Evolutionary conservation across 2,888 invertebrate genomes (phyloP).

Genomic region (Diplazon laetatorius): DNA sequence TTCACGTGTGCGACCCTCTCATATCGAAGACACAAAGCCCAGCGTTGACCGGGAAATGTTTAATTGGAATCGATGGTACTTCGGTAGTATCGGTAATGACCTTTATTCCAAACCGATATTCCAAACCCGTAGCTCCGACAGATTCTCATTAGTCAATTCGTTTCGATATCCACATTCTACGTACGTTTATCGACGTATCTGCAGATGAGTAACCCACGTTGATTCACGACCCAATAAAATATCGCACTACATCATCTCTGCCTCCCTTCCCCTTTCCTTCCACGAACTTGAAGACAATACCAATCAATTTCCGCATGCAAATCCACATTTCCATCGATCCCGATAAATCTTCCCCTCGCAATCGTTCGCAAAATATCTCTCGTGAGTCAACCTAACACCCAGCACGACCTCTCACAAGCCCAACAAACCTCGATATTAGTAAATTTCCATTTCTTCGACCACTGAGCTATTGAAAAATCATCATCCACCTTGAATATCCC

Average conservation of each 20-base stretch:
- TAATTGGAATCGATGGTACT: conserved; percentile 30
- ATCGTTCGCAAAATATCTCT: too few relatives aligned
- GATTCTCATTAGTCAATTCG: conserved; percentile 22
- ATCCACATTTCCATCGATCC: too few relatives aligned
- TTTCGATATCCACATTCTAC: conserved; percentile 14
- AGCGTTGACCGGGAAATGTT: conserved; percentile 49
- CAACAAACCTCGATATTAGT: too few relatives aligned
- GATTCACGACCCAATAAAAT: not conserved
- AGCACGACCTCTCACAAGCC: too few relatives aligned
- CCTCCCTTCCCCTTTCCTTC: too few relatives aligned
- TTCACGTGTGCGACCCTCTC: not conserved
- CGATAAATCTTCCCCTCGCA: too few relatives aligned
- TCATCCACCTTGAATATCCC: too few relatives aligned
- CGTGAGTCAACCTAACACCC: too few relatives aligned
- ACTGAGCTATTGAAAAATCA: too few relatives aligned
- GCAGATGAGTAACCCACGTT: not conserved
- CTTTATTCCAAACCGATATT: conserved; percentile 15
- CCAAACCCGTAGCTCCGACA: not conserved
- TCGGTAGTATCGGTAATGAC: not conserved
- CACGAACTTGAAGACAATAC: too few relatives aligned
- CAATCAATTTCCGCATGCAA: too few relatives aligned
- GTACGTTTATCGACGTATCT: not conserved
- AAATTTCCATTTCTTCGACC: too few relatives aligned
- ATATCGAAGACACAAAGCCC: conserved; percentile 21
- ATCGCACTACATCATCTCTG: not conserved